phyloP scores from a whole-genome alignment of 2,888 invertebrate species.

The Didymodactylos carnosus region DNA sequence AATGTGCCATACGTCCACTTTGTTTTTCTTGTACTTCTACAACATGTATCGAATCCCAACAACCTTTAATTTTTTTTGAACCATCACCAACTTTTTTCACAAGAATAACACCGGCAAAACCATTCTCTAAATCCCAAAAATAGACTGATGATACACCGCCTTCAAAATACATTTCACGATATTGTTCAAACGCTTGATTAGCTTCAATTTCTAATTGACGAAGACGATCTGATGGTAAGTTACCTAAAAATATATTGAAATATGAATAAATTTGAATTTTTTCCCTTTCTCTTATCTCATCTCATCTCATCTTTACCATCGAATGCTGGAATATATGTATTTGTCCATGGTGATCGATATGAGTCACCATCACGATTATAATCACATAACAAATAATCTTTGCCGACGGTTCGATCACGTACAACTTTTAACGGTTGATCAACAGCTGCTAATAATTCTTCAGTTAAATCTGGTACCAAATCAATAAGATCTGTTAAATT shows the following conservation, averaged over 20 bases:
- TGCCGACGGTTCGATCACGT: slow-evolving; percentile 68
- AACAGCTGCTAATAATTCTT: slow-evolving; percentile 83
- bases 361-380: slow-evolving; percentile 98
- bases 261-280: slow-evolving; percentile 73
- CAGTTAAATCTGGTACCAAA: slow-evolving; percentile 69
- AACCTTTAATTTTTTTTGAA: slow-evolving; percentile 42
- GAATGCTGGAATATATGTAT: slow-evolving; percentile 12
- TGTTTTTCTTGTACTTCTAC: slow-evolving; percentile 80
- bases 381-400: slow-evolving; percentile 91
- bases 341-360: slow-evolving; percentile 46
- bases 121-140: slow-evolving; percentile 88
- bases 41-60: slow-evolving; percentile 99
- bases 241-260: slow-evolving; percentile 62
- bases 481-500: slow-evolving; percentile 13
- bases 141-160: slow-evolving; percentile 98
- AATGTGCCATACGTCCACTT: slow-evolving; percentile 69
- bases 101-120: slow-evolving; percentile 82
- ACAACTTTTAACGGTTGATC: slow-evolving; percentile 96
- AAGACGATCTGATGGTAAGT: slow-evolving; percentile 85
- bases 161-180: slow-evolving; percentile 94
- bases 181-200: slow-evolving; percentile 92
- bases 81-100: slow-evolving; percentile 76
- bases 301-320: background rate
- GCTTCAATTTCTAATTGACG: slow-evolving; percentile 89
- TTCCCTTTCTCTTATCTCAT: slow-evolving; percentile 94